Evolutionary conservation across 2,797 vertebrate species (phyloP), one percentile per base, ranked within the genome.

Genomic region (Tiaroga cobitis): DNA sequence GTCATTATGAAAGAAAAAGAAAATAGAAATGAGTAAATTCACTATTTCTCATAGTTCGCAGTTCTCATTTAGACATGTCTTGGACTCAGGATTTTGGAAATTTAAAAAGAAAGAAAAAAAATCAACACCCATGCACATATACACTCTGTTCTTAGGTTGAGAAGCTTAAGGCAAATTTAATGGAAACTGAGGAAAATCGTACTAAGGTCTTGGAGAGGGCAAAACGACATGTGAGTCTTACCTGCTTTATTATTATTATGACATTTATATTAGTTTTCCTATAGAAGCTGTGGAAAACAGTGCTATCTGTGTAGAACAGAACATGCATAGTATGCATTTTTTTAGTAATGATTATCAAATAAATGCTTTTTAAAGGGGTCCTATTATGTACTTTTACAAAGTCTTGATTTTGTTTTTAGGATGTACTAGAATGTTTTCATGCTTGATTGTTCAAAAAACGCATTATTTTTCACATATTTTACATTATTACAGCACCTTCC

Each of bases 211-310:
- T 96, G 4, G 95, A 96, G 0, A 91, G 94, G 86, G 95, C 95
- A 19, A 95, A 95, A 89, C 93, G 94, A 95, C 94, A 95, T 11
- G 95, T 95, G 90, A 93, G 93, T 84, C 5, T 77, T 65, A 11
- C 26, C 19, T 24, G 63, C 26, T 37, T 67, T 16, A 68, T 49
- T 51, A 26, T 34, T 61, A 15, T 16, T 77, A 8, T 32, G 34
- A 39, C 15, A 32, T 32, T 32, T 65, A 16, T 16, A 65, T 65
- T 65, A 8, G 6, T 65, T 32, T 65, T 65, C 4, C 29, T 65
- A 5, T 32, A 11, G 24, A 59, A n/a, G 10, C 24, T n/a, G 24
- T 59, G 56, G 9, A n/a, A 59, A 59, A 59, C 56, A n/a, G 56
- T n/a, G 56, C 21, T n/a, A n/a, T 59, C 56, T 59, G 56, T 56